phyloP scores from a whole-genome alignment of 2,888 invertebrate species.

The Trachelus tabidus region DNA sequence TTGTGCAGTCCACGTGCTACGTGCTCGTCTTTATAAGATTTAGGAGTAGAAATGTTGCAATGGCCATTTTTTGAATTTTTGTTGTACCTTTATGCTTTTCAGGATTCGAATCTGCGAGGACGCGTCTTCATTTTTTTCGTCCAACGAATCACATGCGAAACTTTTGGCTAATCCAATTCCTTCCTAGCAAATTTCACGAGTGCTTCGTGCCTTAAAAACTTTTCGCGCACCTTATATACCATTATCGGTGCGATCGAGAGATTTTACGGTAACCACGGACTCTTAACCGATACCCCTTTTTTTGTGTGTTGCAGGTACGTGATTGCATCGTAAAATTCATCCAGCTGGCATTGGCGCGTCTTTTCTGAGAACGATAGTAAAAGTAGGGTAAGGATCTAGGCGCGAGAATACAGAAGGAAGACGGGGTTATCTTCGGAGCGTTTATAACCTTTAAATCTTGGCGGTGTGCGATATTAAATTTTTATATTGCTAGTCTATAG shows the following conservation, averaged over 20 bases:
- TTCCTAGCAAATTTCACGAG: conserved; percentile 31
- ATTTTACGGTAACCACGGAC: conserved; percentile 8
- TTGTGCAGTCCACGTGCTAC: not conserved
- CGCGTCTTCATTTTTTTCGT: not conserved
- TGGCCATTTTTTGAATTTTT: not conserved
- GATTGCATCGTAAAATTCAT: conserved; percentile 45
- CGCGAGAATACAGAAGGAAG: not conserved
- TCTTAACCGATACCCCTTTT: conserved; percentile 13
- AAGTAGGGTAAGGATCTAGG: not conserved
- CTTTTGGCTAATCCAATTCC: conserved; percentile 37
- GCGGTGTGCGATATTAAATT: not conserved
- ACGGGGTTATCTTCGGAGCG: not conserved
- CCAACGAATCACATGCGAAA: conserved; percentile 3
- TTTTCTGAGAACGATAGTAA: not conserved
- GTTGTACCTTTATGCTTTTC: not conserved
- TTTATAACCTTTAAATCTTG: not conserved
- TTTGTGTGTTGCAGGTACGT: conserved; percentile 41
- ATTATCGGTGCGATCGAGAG: not conserved
- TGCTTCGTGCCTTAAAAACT: conserved; percentile 24
- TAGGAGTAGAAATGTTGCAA: not conserved
- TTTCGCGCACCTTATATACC: not conserved
- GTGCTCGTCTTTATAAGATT: not conserved
- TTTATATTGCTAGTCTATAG: not conserved
- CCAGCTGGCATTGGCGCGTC: not conserved
- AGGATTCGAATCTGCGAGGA: not conserved